Base-by-base conservation (phyloP, 2,113 vertebrate genomes). In the Irena cyanogastra region DNA sequence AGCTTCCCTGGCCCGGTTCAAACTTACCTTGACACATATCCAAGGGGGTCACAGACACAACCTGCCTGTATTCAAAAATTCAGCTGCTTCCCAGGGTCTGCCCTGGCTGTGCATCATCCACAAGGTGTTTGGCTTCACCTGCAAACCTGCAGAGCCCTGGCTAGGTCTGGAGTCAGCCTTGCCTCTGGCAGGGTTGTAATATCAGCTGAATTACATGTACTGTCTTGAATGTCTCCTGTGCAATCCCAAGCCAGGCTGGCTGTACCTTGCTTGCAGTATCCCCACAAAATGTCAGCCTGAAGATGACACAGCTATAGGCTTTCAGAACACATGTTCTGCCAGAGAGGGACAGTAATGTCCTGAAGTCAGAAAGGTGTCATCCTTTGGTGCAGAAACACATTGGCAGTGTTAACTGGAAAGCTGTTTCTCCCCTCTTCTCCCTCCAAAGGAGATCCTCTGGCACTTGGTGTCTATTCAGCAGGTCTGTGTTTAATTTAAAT, bases 311-410 rank as follows among this genome's bases (percentile, higher is more conserved):
- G 59, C 52, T 86, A 14, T 12, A 81, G 68, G 60, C 33, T 94
- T 68, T 91, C 54, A 76, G 75, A 94, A 91, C 91, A 95, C 70
- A 23, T 80, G 68, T 85, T 90, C 82, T 94, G 56, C 87, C 79
- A 94, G 57, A 74, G 56, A 83, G 74, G 89, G 60, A 80, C 47
- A 95, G 78, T 94, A 81, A 77, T 9, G 35, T 96, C 84, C 83
- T 79, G 54, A 89, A 97, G 74, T 89, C 74, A 94, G 65, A 78
- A 89, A 63, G 47, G 56, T 75, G n/a, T 77, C 47, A 35, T 87
- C 72, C 65, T 95, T 71, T n/a, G 35, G n/a, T 94, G 94, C 80
- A 87, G 86, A 94, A 88, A 68, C 39, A 65, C 74, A 24, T 11
- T 76, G 76, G 42, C 66, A 91, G n/a, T 50, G 65, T 68, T 68